Conservation (phyloP, 1,140 invertebrate species). For the Drosophila pectinifera region DNA sequence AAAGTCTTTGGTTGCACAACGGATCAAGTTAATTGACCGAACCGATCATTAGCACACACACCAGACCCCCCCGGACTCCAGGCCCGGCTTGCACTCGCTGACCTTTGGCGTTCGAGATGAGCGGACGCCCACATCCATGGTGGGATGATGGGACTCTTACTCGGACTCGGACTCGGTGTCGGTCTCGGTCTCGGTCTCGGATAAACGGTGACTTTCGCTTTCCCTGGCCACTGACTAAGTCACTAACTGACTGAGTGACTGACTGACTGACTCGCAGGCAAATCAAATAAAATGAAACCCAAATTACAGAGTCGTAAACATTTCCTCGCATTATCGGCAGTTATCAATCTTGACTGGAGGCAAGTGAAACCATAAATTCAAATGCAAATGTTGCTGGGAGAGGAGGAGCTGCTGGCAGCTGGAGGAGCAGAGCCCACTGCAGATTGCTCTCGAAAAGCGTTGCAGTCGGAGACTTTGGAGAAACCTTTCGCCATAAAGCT, state of each 20-base stretch:
- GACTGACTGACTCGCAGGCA: conserved; percentile 44
- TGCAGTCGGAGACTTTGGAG: conserved; percentile 33
- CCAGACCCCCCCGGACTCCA: background rate
- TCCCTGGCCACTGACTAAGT: conserved; percentile 23
- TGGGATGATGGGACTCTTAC: conserved; percentile 2
- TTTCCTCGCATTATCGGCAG: conserved; percentile 80
- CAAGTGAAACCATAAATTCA: conserved; percentile 83
- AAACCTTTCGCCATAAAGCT: conserved; percentile 59
- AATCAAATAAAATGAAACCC: conserved; percentile 79
- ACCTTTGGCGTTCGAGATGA: conserved; percentile 42
- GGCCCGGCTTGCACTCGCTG: conserved; percentile 18
- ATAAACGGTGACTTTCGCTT: conserved; percentile 68
- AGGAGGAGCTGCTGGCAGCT: conserved; percentile 31
- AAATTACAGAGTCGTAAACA: conserved; percentile 83
- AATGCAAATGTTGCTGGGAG: conserved; percentile 35
- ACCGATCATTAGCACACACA: conserved; percentile 59
- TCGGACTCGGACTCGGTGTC: background rate
- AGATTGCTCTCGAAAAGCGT: conserved; percentile 45
- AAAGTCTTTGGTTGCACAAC: conserved; percentile 34
- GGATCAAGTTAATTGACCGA: conserved; percentile 50
- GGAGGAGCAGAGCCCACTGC: conserved; percentile 31
- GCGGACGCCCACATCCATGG: conserved; percentile 15
- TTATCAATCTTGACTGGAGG: conserved; percentile 75
- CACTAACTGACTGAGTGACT: background rate
- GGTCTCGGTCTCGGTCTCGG: background rate